Evolutionary conservation across 64 coral and sea anemone species (phyloP).

Genomic region (Pocillopora verrucosa): DNA sequence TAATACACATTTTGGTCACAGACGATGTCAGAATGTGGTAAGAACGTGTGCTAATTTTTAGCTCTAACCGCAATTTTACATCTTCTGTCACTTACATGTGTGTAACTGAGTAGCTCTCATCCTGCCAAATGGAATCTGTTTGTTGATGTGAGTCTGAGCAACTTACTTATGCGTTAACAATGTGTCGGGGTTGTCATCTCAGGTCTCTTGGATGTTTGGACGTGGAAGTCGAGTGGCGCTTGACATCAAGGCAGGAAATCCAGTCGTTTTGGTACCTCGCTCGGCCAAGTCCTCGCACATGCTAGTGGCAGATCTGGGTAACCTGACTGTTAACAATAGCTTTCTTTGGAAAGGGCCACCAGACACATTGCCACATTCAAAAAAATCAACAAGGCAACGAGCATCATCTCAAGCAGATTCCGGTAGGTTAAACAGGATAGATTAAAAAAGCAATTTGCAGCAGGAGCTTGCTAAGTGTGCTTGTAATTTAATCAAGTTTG

Average conservation of each 20-base stretch:
- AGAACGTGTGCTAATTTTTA: too few relatives aligned
- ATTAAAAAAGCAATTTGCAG: too few relatives aligned
- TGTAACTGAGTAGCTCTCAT: too few relatives aligned
- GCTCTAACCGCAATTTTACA: too few relatives aligned
- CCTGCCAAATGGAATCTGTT: too few relatives aligned
- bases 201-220: slow-evolving; percentile 78
- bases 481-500: too few relatives aligned
- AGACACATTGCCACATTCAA: slow-evolving; percentile 68
- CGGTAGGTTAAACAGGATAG: not conserved
- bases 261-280: slow-evolving; percentile 86
- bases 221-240: slow-evolving; percentile 73
- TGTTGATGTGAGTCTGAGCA: too few relatives aligned
- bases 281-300: slow-evolving; percentile 88
- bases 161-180: not conserved
- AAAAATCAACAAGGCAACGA: slow-evolving; percentile 8
- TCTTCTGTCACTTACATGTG: too few relatives aligned
- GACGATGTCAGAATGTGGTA: too few relatives aligned
- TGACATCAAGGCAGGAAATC: slow-evolving; percentile 90
- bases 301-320: slow-evolving; percentile 90
- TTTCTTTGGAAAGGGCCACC: slow-evolving; percentile 80
- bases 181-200: not conserved
- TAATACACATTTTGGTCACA: too few relatives aligned
- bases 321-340: slow-evolving; percentile 76
- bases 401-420: slow-evolving; percentile 2
- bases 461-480: too few relatives aligned